Base-by-base conservation (phyloP, 2,888 invertebrate genomes). In the Teleiodes luculella region DNA sequence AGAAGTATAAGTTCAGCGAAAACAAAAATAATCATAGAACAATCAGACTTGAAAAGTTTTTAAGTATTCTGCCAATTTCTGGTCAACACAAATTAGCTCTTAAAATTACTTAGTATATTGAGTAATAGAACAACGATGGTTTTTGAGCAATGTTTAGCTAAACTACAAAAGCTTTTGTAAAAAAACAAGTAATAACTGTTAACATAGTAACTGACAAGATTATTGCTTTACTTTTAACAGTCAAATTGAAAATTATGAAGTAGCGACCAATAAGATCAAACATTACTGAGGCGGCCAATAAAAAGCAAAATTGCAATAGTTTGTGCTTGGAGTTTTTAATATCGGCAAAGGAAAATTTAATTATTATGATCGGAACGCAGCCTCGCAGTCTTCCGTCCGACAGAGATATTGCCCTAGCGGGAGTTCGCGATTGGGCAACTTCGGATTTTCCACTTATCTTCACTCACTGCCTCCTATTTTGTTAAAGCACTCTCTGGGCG, bases 311-410 rank as follows among this genome's bases (percentile, higher is more conserved):
- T 52, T 10, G 37, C 18, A 37, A 46, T 36, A 53, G 47, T 53
- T 53, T 53, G 20, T 47, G 14, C 39, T 37, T n/a, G 7, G 43
- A 37, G 20, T 53, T 53, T 53, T 47, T 47, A 53, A 53, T 53
- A 53, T 53, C 37, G 18, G 24, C 31, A 14, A 47, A 47, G 37
- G 53, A 53, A 47, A 52, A 48, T 53, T 48, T 53, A 50, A 56
- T 54, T 57, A 58, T 53, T 57, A 56, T 49, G 37, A 47, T 58
- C 52, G 51, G 41, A 53, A 33, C 16, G 48, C 16, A 36, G 52
- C 48, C 18, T 51, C 37, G 28, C 31, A 41, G 13, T 31, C 31
- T 31, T 41, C 36, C 31, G 36, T 36, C n/a, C 28, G 37, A 37
- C n/a, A n/a, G 46, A 41, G 54, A 52, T 52, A 57, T 52, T 48